Base-by-base conservation (phyloP, 2,888 invertebrate species). In the Drosophila barbarae region DNA sequence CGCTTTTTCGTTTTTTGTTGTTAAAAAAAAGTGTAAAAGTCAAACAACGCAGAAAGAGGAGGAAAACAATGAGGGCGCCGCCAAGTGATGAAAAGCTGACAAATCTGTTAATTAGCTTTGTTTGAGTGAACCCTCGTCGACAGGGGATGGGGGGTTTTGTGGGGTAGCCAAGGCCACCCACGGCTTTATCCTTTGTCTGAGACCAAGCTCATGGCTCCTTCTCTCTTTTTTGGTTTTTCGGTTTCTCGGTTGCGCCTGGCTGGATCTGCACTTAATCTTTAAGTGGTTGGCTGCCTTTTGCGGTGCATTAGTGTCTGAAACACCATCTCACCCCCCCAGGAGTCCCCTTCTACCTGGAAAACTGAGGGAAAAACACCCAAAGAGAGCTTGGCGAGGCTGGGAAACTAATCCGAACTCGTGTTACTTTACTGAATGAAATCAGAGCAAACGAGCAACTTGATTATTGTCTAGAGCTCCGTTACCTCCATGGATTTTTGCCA, bases 81-180 rank as follows among this genome's bases (percentile, higher is more conserved):
- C 63, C 72, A 72, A 79, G 79, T 80, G 79, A 80, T 77, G 75
- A 82, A 86, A 75, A 78, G 86, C 83, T 80, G 84, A 86, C 86
- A 82, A 86, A 78, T 82, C 84, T 80, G 84, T 84, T 85, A 85
- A 85, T 85, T 86, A 85, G 84, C 84, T 78, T 77, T 82, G 74
- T 85, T 78, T 77, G 82, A 80, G 69, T 75, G 73, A 84, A 69
- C 74, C 70, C 74, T 18, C 15, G 34, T 39, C 34, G 42, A 46
- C 46, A 28, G 60, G 39, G 30, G 28, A n/a, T 21, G 26, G 18
- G 10, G 1, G 18, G 18, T 18, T 18, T 18, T 18, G 18, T 18
- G 18, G 44, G 35, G 28, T 26, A 18, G 7, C 32, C 65, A 65
- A 50, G 63, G 56, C 39, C 50, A 65, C 38, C 66, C 38, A 38